phyloP scores from a whole-genome alignment of 2,113 vertebrate genomes.

The Sorex araneus region DNA sequence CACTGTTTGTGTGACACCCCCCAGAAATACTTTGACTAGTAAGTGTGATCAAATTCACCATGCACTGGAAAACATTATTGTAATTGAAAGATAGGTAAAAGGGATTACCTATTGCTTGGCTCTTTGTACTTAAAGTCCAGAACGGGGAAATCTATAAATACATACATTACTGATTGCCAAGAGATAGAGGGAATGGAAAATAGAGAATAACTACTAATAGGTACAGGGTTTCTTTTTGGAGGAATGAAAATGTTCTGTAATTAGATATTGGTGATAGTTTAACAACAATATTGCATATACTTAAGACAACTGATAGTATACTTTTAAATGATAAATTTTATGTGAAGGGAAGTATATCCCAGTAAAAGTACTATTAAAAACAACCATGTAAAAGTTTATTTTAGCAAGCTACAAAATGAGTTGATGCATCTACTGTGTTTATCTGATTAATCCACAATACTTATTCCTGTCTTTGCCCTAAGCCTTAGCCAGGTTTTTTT shows the following conservation, averaged over 20 bases:
- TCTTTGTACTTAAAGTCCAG: background rate
- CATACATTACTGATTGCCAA: background rate
- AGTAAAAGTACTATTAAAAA: slow-evolving; percentile 55
- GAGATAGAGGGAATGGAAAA: background rate
- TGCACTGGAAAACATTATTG: background rate
- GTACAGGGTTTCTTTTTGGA: background rate
- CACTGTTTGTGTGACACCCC: no score
- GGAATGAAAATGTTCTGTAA: slow-evolving; percentile 25
- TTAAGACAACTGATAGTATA: background rate
- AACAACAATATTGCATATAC: background rate
- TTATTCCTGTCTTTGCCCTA: slow-evolving; percentile 33
- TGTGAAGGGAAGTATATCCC: background rate
- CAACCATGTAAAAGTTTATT: slow-evolving; percentile 43
- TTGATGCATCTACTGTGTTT: slow-evolving; percentile 46
- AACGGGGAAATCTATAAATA: slow-evolving; percentile 4
- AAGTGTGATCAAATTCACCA: background rate
- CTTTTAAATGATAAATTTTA: slow-evolving; percentile 29
- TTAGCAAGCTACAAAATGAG: slow-evolving; percentile 26
- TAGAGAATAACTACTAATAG: background rate
- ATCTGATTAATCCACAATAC: slow-evolving; percentile 45
- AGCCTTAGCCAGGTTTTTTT: slow-evolving; percentile 46
- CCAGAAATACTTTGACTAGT: no score
- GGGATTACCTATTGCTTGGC: background rate
- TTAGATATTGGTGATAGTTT: background rate
- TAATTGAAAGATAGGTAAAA: background rate